Percentiles rank a stretch among this genome's conserved stretches.
phyloP scores from a whole-genome alignment of 1,140 invertebrate genomes.

The Penaeus chinensis region DNA sequence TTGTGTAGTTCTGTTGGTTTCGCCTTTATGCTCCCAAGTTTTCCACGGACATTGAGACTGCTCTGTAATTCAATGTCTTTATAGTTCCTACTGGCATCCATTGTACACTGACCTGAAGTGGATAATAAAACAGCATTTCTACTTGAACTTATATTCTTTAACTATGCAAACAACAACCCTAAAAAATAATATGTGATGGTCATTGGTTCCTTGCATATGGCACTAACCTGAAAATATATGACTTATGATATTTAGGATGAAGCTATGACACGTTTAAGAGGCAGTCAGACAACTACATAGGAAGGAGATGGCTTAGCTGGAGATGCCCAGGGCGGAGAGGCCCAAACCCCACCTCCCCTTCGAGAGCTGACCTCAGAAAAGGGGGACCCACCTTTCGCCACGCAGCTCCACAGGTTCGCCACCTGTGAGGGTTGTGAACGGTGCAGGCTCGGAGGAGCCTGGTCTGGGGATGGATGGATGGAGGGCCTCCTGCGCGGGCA shows the following conservation, averaged over 20 bases:
- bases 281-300: slow-evolving; percentile 53
- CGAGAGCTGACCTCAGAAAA: no score
- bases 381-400: no score
- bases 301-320: slow-evolving; percentile 14
- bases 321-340: not conserved
- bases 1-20: no score
- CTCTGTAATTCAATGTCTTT: no score
- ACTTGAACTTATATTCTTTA: slow-evolving; percentile 53
- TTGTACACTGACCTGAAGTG: not conserved
- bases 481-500: slow-evolving; percentile 16
- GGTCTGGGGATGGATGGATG: no score
- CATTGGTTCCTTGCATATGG: slow-evolving; percentile 57
- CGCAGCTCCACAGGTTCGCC: no score
- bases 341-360: no score
- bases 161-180: slow-evolving; percentile 58
- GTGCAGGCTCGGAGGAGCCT: no score
- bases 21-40: no score
- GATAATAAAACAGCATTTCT: slow-evolving; percentile 41
- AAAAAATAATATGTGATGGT: slow-evolving; percentile 58
- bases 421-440: no score
- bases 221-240: slow-evolving; percentile 62
- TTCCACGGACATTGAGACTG: no score
- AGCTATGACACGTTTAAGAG: slow-evolving; percentile 46
- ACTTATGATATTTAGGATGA: slow-evolving; percentile 58
- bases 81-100: no score